Percentiles rank a stretch among this genome's conserved stretches.
These are phyloP conservation scores for Elmis aenea DNA, from an alignment of 2,888 invertebrate genomes.

Conservation along the genomic window DNA sequence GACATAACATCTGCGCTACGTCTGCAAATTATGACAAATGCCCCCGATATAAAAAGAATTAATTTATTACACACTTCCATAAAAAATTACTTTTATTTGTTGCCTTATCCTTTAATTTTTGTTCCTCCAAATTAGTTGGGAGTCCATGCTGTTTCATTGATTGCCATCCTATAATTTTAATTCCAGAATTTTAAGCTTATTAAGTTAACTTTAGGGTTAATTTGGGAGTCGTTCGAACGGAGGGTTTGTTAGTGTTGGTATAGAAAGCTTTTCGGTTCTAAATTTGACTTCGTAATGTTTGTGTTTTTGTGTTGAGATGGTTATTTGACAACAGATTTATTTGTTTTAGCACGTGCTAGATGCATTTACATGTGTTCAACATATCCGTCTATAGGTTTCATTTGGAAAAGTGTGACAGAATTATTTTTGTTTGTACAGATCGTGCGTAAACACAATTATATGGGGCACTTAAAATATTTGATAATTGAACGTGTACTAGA, in stretches of 20 bases:
- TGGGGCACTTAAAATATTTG: no score
- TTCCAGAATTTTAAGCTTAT: no score
- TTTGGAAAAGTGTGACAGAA: constrained; percentile 5
- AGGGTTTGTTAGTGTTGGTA: no score
- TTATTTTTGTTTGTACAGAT: constrained; percentile 4
- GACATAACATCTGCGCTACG: constrained; percentile 43
- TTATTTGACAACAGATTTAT: constrained; percentile 8
- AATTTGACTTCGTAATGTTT: constrained; percentile 2
- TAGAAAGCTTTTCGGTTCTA: constrained; percentile 1
- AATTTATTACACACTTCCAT: constrained; percentile 24
- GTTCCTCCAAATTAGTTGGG: no score
- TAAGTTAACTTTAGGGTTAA: no score
- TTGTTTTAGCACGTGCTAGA: constrained; percentile 9
- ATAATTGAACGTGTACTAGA: no score
- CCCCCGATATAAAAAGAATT: constrained; percentile 28
- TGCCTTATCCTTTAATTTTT: no score
- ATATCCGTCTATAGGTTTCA: constrained; percentile 8
- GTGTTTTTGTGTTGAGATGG: not conserved
- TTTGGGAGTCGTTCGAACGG: no score
- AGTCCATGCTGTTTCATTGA: no score
- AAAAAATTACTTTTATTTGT: no score
- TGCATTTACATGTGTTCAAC: constrained; percentile 7
- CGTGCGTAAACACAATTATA: no score
- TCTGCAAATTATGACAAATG: constrained; percentile 41
- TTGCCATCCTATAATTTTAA: no score